A percentile compares a stretch with the other conserved stretches of the same genome.
Conservation (phyloP, 35 echinoderm and acorn worm species). For the Strongylocentrotus purpuratus region DNA sequence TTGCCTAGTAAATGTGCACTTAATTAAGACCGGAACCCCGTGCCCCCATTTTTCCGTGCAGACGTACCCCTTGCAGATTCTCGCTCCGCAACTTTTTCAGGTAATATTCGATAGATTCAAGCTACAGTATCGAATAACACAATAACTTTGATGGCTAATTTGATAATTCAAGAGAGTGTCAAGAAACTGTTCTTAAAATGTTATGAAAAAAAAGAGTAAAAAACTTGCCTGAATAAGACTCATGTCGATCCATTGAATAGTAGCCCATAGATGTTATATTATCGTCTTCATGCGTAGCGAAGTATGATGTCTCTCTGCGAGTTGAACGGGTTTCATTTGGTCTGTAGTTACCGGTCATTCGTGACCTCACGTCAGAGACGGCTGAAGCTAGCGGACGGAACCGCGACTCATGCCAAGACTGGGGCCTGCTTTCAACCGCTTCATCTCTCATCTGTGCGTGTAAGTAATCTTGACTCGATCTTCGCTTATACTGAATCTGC, state of each 20-base stretch:
- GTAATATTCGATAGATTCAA: no score
- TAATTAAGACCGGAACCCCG: no score
- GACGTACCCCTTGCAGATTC: no score
- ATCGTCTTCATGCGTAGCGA: background rate
- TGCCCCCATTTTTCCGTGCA: no score
- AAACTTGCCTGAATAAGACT: background rate
- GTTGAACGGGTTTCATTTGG: background rate
- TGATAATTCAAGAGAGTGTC: no score
- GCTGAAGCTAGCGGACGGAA: background rate
- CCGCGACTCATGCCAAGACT: constrained; percentile 19
- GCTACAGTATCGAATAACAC: no score
- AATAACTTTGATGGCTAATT: no score
- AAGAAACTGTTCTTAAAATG: no score
- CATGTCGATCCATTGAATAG: background rate
- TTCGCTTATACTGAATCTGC: background rate
- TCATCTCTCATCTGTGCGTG: background rate
- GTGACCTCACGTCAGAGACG: background rate
- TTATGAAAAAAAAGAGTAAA: background rate
- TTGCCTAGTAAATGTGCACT: no score
- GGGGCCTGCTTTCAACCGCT: background rate
- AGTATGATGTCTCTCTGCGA: background rate
- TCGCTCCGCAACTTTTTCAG: no score
- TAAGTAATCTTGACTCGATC: background rate
- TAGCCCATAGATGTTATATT: background rate
- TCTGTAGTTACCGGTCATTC: background rate